Evolutionary conservation across 1,140 invertebrate species (phyloP).

Genomic region (Drosophila simulans): DNA sequence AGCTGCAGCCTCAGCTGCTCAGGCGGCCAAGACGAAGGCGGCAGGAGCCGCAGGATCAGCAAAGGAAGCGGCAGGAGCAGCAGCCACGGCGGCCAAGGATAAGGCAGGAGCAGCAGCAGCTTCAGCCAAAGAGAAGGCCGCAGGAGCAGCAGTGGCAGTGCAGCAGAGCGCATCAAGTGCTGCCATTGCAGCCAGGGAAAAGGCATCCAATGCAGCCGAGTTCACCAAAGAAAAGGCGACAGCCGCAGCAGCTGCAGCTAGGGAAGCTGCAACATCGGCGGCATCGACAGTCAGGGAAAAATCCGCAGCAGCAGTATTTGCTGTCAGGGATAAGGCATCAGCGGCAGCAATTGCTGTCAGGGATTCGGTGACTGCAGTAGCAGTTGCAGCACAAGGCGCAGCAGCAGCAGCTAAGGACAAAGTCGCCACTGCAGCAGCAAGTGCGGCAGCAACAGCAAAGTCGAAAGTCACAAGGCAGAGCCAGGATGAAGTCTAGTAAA

Average conservation of each 20-base stretch:
- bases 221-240: not conserved
- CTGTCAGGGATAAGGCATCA: not conserved
- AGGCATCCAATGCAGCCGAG: not conserved
- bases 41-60: not conserved
- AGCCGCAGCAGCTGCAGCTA: not conserved
- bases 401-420: not conserved
- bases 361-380: not conserved
- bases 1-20: not conserved
- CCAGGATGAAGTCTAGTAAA: not conserved
- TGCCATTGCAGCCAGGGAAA: slow-evolving; percentile 1
- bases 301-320: not conserved
- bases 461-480: not conserved
- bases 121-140: not conserved
- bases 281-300: not conserved
- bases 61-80: not conserved
- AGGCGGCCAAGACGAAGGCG: not conserved
- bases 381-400: not conserved
- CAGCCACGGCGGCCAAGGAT: not conserved
- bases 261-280: not conserved
- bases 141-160: not conserved
- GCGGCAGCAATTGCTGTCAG: not conserved
- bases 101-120: not conserved
- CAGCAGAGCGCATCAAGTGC: not conserved
- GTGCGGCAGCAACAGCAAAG: not conserved
- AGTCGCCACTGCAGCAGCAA: not conserved